Evolutionary conservation across 2,888 invertebrate genomes (phyloP).

Genomic region (Disparrhopalites patrizii): DNA sequence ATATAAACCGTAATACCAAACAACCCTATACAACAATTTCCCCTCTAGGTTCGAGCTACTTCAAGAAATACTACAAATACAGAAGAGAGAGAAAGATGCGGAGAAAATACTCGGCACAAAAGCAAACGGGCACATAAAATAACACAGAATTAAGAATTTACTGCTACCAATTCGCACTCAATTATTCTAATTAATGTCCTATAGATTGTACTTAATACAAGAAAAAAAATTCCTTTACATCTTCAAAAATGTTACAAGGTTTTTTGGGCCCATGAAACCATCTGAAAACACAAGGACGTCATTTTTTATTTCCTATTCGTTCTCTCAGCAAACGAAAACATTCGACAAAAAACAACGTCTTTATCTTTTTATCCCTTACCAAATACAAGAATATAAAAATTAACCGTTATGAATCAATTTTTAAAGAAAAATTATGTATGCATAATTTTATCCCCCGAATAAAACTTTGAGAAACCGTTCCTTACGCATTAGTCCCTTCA

Average conservation of each 20-base stretch:
- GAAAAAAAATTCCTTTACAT: too few relatives aligned
- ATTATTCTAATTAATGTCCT: background rate
- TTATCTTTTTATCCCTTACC: background rate
- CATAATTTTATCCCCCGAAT: too few relatives aligned
- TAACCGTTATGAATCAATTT: too few relatives aligned
- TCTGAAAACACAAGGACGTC: conserved; percentile 6
- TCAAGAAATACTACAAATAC: background rate
- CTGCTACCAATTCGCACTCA: background rate
- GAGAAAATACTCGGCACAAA: too few relatives aligned
- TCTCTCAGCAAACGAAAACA: too few relatives aligned
- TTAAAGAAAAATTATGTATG: too few relatives aligned
- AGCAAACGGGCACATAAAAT: too few relatives aligned
- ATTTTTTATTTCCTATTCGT: too few relatives aligned
- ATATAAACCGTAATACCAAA: too few relatives aligned
- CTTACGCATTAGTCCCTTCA: too few relatives aligned
- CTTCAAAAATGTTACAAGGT: background rate
- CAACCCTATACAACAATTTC: too few relatives aligned
- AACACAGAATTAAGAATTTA: background rate
- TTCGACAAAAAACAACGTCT: background rate
- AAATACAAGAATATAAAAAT: background rate
- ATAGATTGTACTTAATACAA: background rate
- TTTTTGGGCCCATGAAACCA: conserved; percentile 17
- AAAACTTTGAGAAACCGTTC: too few relatives aligned
- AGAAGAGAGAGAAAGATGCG: background rate
- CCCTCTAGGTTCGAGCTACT: background rate